Evolutionary conservation across 1,140 invertebrate species (phyloP), one percentile per base, ranked within the genome.

Genomic region (Hetaerina americana): DNA sequence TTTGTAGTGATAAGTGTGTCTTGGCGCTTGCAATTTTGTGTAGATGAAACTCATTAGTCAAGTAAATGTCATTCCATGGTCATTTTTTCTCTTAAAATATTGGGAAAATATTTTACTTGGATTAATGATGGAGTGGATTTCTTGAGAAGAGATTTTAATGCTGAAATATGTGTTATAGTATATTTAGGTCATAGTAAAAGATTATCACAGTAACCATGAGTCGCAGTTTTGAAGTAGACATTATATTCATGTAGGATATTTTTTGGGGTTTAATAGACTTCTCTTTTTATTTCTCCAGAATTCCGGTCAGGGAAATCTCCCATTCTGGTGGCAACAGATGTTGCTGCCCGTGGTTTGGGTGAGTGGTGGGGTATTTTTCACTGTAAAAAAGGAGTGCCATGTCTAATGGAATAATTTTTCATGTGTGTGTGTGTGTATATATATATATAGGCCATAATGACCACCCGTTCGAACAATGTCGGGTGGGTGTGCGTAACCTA

Each of bases 291-390:
- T 72, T 71, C 78, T 80, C 26, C 81, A 91, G 96, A 98, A 82
- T 99, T 99, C 85, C 90, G 95, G 76, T 88, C 88, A 77, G 96
- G 95, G 75, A 90, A 90, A 80, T 90, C 90, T 69, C 92, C 90
- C 72, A 97, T 99, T 80, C 84, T 99, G 75, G 92, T 99, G 74
- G 97, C 97, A 78, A 99, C 97, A 74, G 97, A 99, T 85, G 96
- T 99, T 79, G 97, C 97, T 74, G 96, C 96, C 74, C 88, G 97
- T 80, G 97, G 97, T 80, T 86, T 99, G 83, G 97, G 97, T 99
- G 89, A 88, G 92, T 86, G 74, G 18, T 68, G 67, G 26, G 8
- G 40, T 57, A 5, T 57, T 57, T 57, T n/a, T 57, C 40, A 57
- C 15, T 57, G 40, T 3, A 57, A 2, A 5, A n/a, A n/a, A n/a